Evolutionary conservation across 1,140 invertebrate species (phyloP), one percentile per base, ranked within the genome.

Genomic region (Protaetia brevitarsis): DNA sequence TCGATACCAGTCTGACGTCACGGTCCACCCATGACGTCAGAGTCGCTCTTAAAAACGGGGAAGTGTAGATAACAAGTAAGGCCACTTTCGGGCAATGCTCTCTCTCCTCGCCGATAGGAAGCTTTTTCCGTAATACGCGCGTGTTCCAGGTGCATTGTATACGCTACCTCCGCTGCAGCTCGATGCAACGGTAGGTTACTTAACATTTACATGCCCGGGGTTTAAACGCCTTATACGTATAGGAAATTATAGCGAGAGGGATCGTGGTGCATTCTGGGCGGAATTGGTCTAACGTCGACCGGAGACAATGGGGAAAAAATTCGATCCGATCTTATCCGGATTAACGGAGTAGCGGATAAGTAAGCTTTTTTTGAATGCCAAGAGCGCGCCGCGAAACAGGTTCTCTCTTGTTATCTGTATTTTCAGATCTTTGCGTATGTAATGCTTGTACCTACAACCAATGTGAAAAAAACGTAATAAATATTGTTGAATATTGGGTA

Each of bases 21-120:
- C 58, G 51, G 60, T 58, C 61, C 51, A 63, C 45, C 62, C 45
- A 67, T 67, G 66, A 67, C 66, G 66, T 67, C 66, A 67, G 59
- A 51, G 41, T 51, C 41, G 41, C 41, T 51, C 41, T n/a, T 51
- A 51, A 51, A 51, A 51, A 23, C 41, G 41, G 41, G 23, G 41
- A 19, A 51, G 41, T 51, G 41, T 51, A 51, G 41, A 13, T 51
- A 51, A 51, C 21, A 16, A 51, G 41, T 51, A n/a, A 51, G 41
- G 41, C 41, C 41, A 51, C 41, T 51, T 51, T 51, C 41, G 41
- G 41, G 41, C 41, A 51, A 51, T 51, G 41, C 41, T 51, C 41
- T 51, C 41, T n/a, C n/a, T n/a, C n/a, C n/a, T n/a, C 41, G 41
- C 26, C 41, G 41, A 51, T 51, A 23, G 19, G 41, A n/a, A n/a